Conservation (phyloP, 2,888 invertebrate species). For the Dinocampus coccinellae region DNA sequence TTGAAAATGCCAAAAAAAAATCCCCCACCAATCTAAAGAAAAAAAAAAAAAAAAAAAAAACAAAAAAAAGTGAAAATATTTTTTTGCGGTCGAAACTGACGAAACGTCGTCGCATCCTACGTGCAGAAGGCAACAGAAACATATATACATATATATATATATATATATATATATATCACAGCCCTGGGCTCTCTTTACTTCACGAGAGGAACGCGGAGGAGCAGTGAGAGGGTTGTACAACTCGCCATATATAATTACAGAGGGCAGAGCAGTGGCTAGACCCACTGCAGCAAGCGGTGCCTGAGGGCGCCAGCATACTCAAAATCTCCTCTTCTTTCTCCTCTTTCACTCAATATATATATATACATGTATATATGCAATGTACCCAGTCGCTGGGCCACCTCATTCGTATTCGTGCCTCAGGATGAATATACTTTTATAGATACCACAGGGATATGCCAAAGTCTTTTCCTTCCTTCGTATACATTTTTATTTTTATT, state of each 20-base stretch:
- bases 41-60: no score
- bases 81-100: conserved; percentile 5
- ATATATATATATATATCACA: conserved; percentile 47
- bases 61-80: conserved; percentile 37
- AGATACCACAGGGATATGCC: conserved; percentile 50
- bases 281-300: conserved; percentile 59
- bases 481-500: conserved; percentile 14
- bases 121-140: conserved; percentile 40
- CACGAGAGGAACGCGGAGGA: conserved; percentile 13
- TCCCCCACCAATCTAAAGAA: no score
- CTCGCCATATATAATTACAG: conserved; percentile 58
- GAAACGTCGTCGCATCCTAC: conserved; percentile 33
- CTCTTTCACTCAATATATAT: conserved; percentile 15
- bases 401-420: conserved; percentile 65
- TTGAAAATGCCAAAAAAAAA: no score
- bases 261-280: conserved; percentile 65
- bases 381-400: conserved; percentile 30
- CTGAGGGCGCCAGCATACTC: conserved; percentile 56
- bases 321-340: conserved; percentile 53
- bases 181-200: conserved; percentile 10
- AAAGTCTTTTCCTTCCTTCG: conserved; percentile 41
- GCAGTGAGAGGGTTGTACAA: conserved; percentile 42
- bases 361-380: conserved; percentile 11
- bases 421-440: conserved; percentile 50
- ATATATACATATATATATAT: no score